These are phyloP conservation scores for Orthosia incerta DNA, from an alignment of 2,888 invertebrate genomes.

Conservation along the genomic window DNA sequence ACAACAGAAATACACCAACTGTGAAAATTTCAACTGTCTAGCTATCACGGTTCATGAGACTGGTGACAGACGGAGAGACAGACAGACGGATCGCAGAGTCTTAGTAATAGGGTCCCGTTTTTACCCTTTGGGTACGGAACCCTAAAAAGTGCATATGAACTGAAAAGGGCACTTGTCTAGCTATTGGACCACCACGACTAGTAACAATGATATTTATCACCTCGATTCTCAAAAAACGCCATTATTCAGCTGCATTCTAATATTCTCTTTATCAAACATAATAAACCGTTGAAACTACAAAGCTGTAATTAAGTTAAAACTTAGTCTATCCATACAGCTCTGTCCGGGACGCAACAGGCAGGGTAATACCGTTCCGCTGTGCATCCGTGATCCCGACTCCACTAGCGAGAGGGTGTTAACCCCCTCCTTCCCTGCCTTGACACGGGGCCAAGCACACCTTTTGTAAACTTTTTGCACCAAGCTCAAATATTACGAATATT, in stretches of 20 bases:
- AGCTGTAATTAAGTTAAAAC: conserved; percentile 22
- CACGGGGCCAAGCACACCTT: conserved; percentile 11
- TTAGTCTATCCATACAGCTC: conserved; percentile 27
- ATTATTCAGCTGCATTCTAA: neutral
- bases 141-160: no score
- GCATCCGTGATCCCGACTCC: conserved; percentile 12
- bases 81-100: no score
- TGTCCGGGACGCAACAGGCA: conserved; percentile 48
- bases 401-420: conserved; percentile 7
- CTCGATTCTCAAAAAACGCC: neutral
- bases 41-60: no score
- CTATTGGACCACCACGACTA: no score
- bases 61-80: no score
- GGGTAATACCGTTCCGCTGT: conserved; percentile 5
- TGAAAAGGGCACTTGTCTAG: no score
- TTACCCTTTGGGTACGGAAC: no score
- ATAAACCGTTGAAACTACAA: neutral
- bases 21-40: no score
- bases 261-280: neutral
- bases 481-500: conserved; percentile 31
- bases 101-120: no score
- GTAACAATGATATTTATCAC: no score
- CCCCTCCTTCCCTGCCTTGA: conserved; percentile 15
- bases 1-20: no score
- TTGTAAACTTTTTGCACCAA: conserved; percentile 25